Conservation (phyloP, 23 tunicate genomes). For the Clavelina lepadiformis region DNA sequence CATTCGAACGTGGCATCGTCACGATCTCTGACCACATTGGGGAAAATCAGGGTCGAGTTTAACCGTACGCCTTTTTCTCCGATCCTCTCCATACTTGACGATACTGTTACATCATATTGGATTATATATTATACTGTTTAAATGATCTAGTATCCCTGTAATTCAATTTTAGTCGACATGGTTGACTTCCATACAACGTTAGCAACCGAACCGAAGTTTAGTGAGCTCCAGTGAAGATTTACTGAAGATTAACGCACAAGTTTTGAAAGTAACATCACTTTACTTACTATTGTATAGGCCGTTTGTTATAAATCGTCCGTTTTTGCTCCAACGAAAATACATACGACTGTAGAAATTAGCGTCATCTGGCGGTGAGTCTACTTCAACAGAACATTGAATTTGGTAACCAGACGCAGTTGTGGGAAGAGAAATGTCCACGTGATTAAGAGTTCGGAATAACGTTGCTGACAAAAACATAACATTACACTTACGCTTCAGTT, state of each 20-base stretch:
- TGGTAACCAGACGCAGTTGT: slow-evolving; percentile 57
- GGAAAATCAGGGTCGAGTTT: slow-evolving; percentile 32
- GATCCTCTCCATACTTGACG: neutral
- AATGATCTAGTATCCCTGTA: too few species aligned
- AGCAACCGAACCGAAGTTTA: too few species aligned
- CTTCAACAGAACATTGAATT: slow-evolving; percentile 58
- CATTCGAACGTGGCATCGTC: slow-evolving; percentile 69
- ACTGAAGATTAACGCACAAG: too few species aligned
- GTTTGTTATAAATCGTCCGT: slow-evolving; percentile 22
- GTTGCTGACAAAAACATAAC: slow-evolving; percentile 59
- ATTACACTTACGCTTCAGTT: neutral
- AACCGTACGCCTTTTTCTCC: neutral
- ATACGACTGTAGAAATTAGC: neutral
- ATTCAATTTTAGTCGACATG: too few species aligned
- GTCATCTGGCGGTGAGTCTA: neutral
- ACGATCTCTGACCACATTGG: slow-evolving; percentile 31
- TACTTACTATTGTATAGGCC: slow-evolving; percentile 8
- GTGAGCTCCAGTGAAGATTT: too few species aligned
- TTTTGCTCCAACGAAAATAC: slow-evolving; percentile 48
- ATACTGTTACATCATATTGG: slow-evolving; percentile 6
- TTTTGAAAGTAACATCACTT: too few species aligned
- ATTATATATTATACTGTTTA: too few species aligned
- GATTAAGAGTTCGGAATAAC: slow-evolving; percentile 42
- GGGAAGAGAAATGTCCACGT: slow-evolving; percentile 63
- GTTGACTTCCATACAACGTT: too few species aligned